Percentiles rank a stretch among this genome's conserved stretches.
Evolutionary conservation across 2,113 vertebrate genomes (phyloP).

Genomic region (Caranx melampygus): DNA sequence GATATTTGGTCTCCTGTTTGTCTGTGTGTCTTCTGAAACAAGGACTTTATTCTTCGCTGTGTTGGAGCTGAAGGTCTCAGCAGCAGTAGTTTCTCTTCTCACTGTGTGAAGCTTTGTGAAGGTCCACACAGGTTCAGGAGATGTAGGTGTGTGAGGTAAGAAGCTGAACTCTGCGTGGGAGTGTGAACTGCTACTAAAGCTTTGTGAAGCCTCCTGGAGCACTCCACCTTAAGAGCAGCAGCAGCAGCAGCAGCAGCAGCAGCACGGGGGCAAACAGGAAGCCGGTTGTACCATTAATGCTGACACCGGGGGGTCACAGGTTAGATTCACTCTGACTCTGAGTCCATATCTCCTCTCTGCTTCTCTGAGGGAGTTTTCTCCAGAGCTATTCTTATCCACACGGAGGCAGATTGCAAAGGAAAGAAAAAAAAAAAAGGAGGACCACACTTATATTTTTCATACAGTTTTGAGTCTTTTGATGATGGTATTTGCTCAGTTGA

Average conservation of each 20-base stretch:
- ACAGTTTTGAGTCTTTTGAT: not conserved
- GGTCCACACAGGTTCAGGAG: conserved; percentile 24
- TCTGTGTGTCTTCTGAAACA: conserved; percentile 2
- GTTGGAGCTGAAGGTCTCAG: conserved; percentile 16
- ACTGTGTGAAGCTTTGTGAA: conserved; percentile 56
- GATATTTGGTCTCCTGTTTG: conserved; percentile 12
- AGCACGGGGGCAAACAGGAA: not conserved
- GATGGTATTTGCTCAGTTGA: conserved; percentile 25
- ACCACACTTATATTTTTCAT: not conserved
- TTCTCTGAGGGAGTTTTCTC: not conserved
- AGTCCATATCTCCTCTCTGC: not conserved
- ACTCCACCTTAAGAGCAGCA: conserved; percentile 32
- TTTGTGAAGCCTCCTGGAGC: conserved; percentile 36
- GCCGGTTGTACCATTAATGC: conserved; percentile 19
- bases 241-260: conserved; percentile 17
- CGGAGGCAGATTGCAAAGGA: not conserved
- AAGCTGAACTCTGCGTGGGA: conserved; percentile 50
- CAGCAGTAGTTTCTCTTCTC: too few species aligned
- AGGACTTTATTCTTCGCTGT: not conserved
- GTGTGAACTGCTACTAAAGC: conserved; percentile 65
- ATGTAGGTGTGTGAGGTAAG: conserved; percentile 56
- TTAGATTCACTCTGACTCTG: not conserved
- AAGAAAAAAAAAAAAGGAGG: too few species aligned
- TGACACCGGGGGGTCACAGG: not conserved
- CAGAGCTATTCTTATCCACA: conserved; percentile 1